Conservation (phyloP, 2,797 vertebrate species). For the Phyllotis vaccarum region DNA sequence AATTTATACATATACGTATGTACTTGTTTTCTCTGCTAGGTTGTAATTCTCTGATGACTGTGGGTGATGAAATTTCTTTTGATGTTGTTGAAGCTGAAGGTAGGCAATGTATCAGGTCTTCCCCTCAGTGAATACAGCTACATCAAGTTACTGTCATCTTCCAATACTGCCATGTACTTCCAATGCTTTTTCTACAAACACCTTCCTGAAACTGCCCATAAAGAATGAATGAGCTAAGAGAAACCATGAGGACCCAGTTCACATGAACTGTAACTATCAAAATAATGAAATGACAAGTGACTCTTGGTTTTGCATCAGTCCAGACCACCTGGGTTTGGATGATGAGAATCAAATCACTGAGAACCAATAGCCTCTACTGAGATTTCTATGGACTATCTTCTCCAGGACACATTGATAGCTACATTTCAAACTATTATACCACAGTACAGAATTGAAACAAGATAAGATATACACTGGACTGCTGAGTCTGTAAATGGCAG, state of each 20-base stretch:
- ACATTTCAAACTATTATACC: slow-evolving; percentile 41
- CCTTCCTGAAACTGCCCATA: slow-evolving; percentile 44
- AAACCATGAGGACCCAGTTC: slow-evolving; percentile 32
- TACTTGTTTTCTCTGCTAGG: slow-evolving; percentile 47
- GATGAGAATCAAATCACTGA: slow-evolving; percentile 43
- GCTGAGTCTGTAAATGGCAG: slow-evolving; percentile 15
- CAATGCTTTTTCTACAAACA: not conserved
- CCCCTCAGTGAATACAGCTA: not conserved
- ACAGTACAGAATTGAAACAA: slow-evolving; percentile 7
- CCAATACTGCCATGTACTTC: slow-evolving; percentile 2
- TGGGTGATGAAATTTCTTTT: slow-evolving; percentile 24
- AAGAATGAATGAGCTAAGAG: slow-evolving; percentile 19
- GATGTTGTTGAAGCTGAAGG: not conserved
- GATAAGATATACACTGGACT: not conserved
- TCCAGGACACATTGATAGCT: not conserved
- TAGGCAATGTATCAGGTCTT: slow-evolving; percentile 35
- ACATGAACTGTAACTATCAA: slow-evolving; percentile 12
- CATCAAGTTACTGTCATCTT: slow-evolving; percentile 8
- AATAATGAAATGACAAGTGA: slow-evolving; percentile 30
- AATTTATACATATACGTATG: slow-evolving; percentile 15
- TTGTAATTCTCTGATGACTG: not conserved
- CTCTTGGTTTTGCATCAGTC: slow-evolving; percentile 38
- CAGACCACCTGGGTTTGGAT: not conserved
- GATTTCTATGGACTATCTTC: slow-evolving; percentile 48
- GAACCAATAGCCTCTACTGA: not conserved